Evolutionary conservation across 1,140 invertebrate species (phyloP).

Genomic region (Hycleus cichorii): DNA sequence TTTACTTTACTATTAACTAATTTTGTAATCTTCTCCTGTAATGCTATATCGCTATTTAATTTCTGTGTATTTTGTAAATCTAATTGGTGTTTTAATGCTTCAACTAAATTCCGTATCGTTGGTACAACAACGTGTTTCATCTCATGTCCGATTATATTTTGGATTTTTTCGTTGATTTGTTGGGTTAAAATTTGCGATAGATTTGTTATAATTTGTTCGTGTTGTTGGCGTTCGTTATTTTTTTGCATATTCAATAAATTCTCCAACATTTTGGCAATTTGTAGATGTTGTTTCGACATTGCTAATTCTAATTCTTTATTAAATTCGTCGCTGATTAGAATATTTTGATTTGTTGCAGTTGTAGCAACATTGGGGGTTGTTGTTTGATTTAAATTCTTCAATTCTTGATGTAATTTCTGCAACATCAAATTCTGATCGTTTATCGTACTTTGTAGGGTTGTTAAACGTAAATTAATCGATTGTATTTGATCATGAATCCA

Average conservation of each 20-base stretch:
- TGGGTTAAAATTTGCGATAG: conserved; percentile 42
- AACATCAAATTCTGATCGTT: conserved; percentile 39
- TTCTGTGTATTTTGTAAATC: conserved; percentile 64
- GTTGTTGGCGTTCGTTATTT: conserved; percentile 42
- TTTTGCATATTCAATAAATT: conserved; percentile 33
- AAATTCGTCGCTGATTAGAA: conserved; percentile 32
- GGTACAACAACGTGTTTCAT: conserved; percentile 46
- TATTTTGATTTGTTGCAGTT: conserved; percentile 18
- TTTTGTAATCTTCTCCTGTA: conserved; percentile 74
- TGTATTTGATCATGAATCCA: conserved; percentile 27
- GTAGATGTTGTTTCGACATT: conserved; percentile 41
- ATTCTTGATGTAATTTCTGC: conserved; percentile 39
- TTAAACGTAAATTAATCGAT: conserved; percentile 30
- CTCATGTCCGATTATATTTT: conserved; percentile 42
- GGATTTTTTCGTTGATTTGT: conserved; percentile 42
- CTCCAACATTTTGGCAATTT: conserved; percentile 40
- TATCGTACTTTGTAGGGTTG: conserved; percentile 27
- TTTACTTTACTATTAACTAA: conserved; percentile 64
- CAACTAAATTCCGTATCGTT: conserved; percentile 50
- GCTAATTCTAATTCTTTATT: conserved; percentile 33
- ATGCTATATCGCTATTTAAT: conserved; percentile 56
- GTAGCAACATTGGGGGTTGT: conserved; percentile 17
- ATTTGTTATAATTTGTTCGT: conserved; percentile 41
- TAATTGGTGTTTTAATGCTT: conserved; percentile 59
- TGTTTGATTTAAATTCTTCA: conserved; percentile 35